Conservation (phyloP, 2,113 vertebrate genomes). For the Mormyrus lacerda region DNA sequence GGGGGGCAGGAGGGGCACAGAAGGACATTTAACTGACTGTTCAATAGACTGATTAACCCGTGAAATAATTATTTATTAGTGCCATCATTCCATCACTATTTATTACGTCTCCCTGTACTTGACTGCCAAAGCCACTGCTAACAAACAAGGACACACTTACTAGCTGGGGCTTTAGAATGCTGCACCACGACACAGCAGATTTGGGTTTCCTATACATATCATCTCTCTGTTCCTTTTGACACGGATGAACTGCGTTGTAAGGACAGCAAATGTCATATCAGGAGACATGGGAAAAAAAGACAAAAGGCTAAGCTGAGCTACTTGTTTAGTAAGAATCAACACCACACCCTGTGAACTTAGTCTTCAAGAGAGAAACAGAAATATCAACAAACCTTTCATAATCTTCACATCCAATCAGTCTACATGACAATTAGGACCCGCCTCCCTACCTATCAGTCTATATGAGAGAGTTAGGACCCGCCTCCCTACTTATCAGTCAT, state of each 20-base stretch:
- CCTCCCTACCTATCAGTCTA: background rate
- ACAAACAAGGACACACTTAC: constrained; percentile 53
- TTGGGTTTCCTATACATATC: background rate
- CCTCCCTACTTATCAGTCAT: background rate
- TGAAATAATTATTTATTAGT: too few species aligned
- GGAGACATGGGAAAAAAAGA: background rate
- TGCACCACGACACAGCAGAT: background rate
- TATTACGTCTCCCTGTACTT: too few species aligned
- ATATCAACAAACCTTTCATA: background rate
- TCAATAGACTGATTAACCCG: too few species aligned
- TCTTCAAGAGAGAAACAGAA: background rate
- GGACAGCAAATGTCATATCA: background rate
- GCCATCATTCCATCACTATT: too few species aligned
- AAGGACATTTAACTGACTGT: too few species aligned
- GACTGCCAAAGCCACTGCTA: constrained; percentile 55
- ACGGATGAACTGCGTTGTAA: background rate
- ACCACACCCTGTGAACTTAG: background rate
- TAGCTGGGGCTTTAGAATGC: background rate
- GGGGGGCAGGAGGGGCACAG: too few species aligned
- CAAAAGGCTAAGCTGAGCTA: background rate
- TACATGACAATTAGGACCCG: background rate
- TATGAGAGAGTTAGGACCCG: background rate
- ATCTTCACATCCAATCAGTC: background rate
- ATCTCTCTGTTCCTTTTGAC: background rate
- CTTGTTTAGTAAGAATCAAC: background rate